Evolutionary conservation across 1,140 invertebrate genomes (phyloP).

Genomic region (Sitophilus oryzae): DNA sequence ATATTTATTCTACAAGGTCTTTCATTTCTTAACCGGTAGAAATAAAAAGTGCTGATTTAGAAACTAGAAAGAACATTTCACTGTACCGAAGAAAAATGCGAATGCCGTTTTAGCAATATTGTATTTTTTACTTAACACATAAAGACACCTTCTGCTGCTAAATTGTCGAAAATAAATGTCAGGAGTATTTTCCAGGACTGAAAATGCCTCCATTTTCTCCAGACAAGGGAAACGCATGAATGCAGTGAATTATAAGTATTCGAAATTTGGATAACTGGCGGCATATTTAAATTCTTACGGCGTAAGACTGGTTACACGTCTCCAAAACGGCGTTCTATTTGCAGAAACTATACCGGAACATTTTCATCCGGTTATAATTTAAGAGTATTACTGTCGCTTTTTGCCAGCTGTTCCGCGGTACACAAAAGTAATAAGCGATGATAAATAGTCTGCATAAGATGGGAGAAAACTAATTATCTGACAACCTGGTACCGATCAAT

Average conservation of each 20-base stretch:
- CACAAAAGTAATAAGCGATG: not conserved
- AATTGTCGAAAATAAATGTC: conserved; percentile 1
- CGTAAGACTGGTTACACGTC: conserved; percentile 5
- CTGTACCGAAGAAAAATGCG: no score
- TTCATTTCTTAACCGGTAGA: no score
- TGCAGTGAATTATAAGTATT: conserved; percentile 10
- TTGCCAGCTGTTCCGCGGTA: not conserved
- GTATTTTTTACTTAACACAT: no score
- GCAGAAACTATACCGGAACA: not conserved
- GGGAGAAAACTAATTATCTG: no score
- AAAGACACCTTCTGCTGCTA: no score
- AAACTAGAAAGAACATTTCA: no score
- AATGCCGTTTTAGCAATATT: no score
- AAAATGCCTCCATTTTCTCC: conserved; percentile 1
- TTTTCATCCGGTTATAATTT: conserved; percentile 1
- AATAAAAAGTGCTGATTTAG: no score
- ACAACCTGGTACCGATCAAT: no score
- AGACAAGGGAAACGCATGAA: conserved; percentile 6
- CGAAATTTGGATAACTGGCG: conserved; percentile 3
- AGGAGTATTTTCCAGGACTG: not conserved
- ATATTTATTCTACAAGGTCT: no score
- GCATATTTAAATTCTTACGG: conserved; percentile 6
- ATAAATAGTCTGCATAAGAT: not conserved
- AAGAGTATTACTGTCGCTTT: not conserved
- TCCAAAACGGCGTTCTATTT: conserved; percentile 1